These are phyloP conservation scores for Leptothorax acervorum DNA, from an alignment of 2,888 invertebrate species.

Conservation along the genomic window DNA sequence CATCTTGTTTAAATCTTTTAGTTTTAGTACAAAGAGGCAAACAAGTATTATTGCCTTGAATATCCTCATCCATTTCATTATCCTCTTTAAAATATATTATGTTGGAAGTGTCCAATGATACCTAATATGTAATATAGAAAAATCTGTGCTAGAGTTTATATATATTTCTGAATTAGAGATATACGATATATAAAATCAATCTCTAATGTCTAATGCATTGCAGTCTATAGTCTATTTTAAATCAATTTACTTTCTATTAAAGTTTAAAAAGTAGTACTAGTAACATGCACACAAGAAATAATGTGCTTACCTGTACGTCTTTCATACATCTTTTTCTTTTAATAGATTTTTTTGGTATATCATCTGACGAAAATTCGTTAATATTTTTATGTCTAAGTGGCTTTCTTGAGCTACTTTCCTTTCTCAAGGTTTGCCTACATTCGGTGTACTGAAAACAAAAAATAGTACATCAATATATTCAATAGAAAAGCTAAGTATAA, in stretches of 20 bases:
- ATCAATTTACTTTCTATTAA: conserved; percentile 11
- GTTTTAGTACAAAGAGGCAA: conserved; percentile 61
- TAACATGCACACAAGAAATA: not conserved
- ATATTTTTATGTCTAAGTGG: conserved; percentile 88
- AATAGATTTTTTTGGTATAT: conserved; percentile 66
- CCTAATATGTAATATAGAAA: conserved; percentile 26
- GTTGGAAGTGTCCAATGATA: conserved; percentile 65
- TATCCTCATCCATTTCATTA: conserved; percentile 65
- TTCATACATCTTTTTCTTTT: conserved; percentile 74
- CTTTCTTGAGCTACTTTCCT: conserved; percentile 88
- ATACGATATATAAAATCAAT: too few relatives aligned
- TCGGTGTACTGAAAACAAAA: conserved; percentile 85
- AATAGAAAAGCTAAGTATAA: not conserved
- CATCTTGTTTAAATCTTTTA: conserved; percentile 63
- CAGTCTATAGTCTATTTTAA: not conserved
- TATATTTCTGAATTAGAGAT: not conserved
- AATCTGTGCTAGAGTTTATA: not conserved
- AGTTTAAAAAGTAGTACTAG: not conserved
- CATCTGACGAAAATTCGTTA: conserved; percentile 85
- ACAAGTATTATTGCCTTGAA: conserved; percentile 60
- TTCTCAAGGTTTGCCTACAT: conserved; percentile 88
- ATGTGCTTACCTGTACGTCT: conserved; percentile 64
- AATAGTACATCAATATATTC: conserved; percentile 18
- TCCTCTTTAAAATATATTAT: conserved; percentile 70
- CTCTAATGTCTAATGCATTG: too few relatives aligned